Conservation (phyloP, 2,888 invertebrate genomes). For the Eretmocerus hayati region DNA sequence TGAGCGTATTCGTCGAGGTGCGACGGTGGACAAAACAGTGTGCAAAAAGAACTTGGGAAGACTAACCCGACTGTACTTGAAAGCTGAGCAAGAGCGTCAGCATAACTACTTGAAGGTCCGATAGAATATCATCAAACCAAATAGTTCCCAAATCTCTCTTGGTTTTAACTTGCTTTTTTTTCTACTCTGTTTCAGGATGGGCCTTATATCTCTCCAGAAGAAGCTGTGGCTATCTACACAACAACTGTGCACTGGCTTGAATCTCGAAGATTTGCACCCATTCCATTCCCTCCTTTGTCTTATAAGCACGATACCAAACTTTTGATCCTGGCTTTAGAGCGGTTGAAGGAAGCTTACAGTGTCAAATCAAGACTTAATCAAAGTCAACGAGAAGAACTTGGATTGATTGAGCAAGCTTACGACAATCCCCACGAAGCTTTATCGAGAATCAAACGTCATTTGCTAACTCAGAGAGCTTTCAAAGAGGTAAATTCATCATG, state of each 20-base stretch:
- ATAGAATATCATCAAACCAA: too few relatives aligned
- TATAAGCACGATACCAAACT: slow-evolving; percentile 99
- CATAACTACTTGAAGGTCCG: slow-evolving; percentile 96
- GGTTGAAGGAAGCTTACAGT: slow-evolving; percentile 95
- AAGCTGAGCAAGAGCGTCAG: slow-evolving; percentile 97
- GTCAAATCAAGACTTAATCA: slow-evolving; percentile 97
- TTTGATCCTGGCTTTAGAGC: slow-evolving; percentile 90
- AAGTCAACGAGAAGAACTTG: slow-evolving; percentile 96
- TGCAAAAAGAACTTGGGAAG: slow-evolving; percentile 99
- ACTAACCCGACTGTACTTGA: slow-evolving; percentile 92
- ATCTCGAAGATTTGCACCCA: slow-evolving; percentile 95
- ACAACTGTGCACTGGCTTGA: slow-evolving; percentile 99
- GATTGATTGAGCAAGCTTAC: slow-evolving; percentile 98
- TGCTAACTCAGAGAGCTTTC: slow-evolving; percentile 95
- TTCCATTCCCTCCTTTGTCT: slow-evolving; percentile 97
- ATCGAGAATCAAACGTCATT: slow-evolving; percentile 97
- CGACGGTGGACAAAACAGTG: slow-evolving; percentile 99
- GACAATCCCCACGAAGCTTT: slow-evolving; percentile 99
- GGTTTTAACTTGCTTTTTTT: slow-evolving; percentile 9
- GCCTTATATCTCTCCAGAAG: slow-evolving; percentile 98
- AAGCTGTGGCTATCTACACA: slow-evolving; percentile 99
- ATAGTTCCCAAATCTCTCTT: too few relatives aligned
- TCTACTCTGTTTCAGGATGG: slow-evolving; percentile 65
- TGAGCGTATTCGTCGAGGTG: slow-evolving; percentile 96
- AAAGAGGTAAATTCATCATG: slow-evolving; percentile 75